Conservation (phyloP, 1,140 invertebrate genomes). For the Drosophila cardini region DNA sequence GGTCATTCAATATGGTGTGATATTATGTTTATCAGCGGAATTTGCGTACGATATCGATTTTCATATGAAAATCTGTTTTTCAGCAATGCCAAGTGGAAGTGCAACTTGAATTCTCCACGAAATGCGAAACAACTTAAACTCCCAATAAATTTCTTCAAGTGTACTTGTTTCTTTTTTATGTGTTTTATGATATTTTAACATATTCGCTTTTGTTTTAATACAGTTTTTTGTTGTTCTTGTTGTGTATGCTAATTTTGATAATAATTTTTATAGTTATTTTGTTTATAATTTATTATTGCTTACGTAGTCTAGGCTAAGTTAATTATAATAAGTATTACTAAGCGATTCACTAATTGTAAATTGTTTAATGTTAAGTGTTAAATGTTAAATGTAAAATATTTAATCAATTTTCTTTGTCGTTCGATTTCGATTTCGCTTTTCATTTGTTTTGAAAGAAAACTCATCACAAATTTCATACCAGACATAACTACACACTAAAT, state of each 20-base stretch:
- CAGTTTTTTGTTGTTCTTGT: slow-evolving; percentile 48
- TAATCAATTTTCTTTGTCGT: neutral
- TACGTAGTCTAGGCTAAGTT: slow-evolving; percentile 73
- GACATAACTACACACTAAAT: slow-evolving; percentile 58
- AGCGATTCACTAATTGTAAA: slow-evolving; percentile 60
- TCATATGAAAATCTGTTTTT: slow-evolving; percentile 69
- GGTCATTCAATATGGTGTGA: slow-evolving; percentile 30
- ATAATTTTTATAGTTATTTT: slow-evolving; percentile 36
- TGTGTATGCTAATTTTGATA: slow-evolving; percentile 62
- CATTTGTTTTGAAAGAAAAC: slow-evolving; percentile 53
- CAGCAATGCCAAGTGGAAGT: slow-evolving; percentile 35
- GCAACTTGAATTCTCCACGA: slow-evolving; percentile 39
- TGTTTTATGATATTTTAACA: slow-evolving; percentile 72
- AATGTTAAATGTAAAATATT: slow-evolving; percentile 32
- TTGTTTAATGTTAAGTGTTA: slow-evolving; percentile 19
- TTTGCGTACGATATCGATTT: slow-evolving; percentile 61
- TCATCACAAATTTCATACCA: slow-evolving; percentile 74
- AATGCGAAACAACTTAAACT: slow-evolving; percentile 65
- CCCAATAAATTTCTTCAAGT: slow-evolving; percentile 9
- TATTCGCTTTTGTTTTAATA: slow-evolving; percentile 71
- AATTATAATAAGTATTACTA: slow-evolving; percentile 56
- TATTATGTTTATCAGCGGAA: slow-evolving; percentile 56
- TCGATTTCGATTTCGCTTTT: slow-evolving; percentile 12
- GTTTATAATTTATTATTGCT: slow-evolving; percentile 81
- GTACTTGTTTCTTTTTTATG: slow-evolving; percentile 17